Base-by-base conservation (phyloP, 64 coral and sea anemone species). In the Montipora sp. region DNA sequence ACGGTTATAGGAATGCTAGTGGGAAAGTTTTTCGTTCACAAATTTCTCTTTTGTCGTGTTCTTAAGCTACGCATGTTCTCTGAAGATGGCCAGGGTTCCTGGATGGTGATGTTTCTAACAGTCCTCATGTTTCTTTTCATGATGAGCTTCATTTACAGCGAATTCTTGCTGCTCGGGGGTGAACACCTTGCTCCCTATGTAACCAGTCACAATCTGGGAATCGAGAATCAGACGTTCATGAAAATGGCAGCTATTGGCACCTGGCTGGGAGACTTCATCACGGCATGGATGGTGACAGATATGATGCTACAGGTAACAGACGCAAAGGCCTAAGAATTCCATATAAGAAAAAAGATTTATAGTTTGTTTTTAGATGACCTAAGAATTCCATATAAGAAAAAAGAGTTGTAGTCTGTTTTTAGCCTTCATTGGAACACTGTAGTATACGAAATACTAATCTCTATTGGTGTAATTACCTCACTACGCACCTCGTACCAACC, bases 211-310 rank as follows among this genome's bases (percentile, higher is more conserved):
- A 98, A 98, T 57, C 77, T 94, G 92, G 95, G 95, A 13, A 98
- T 98, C 51, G 55, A 94, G 61, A 97, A 97, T 78, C 58, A 98
- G 84, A 94, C 95, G 11, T 98, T 98, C 10, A 98, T 98, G 95
- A 98, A 98, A 83, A 46, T 98, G 16, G 92, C 95, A 1, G 95
- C 95, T 7, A 94, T 97, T 74, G 88, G 95, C 8, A 97, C 95
- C 36, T 97, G 95, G 95, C 78, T 97, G 44, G 95, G 95, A 48
- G 95, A 97, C 80, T 97, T 97, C 50, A 89, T 97, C 47, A 97
- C 95, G 0, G 95, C 95, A 1, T 97, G 95, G 95, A 97, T 97
- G 95, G 95, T 97, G 3, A 97, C 95, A 36, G 95, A 97, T 49
- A 97, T 94, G 92, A 97, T 97, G 95, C 59, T 97, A 59, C 95